These are phyloP conservation scores for Sarcophaga variegata DNA, from an alignment of 2,888 invertebrate genomes.

Conservation along the genomic window DNA sequence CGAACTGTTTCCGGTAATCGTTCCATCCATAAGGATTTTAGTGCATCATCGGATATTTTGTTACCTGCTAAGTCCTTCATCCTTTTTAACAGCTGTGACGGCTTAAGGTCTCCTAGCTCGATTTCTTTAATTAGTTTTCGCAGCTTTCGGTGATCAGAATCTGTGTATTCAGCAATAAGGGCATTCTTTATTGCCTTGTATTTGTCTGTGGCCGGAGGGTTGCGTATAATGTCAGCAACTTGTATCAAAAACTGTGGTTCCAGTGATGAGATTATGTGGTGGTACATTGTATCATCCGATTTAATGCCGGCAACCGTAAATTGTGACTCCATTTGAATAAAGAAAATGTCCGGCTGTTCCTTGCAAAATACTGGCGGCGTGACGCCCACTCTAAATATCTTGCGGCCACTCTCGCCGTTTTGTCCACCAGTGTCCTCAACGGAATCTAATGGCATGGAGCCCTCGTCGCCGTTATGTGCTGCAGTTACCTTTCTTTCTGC, in stretches of 20 bases:
- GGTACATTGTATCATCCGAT: constrained; percentile 14
- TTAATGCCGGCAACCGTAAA: not conserved
- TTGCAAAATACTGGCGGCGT: not conserved
- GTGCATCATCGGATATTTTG: constrained; percentile 35
- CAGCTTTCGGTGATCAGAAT: constrained; percentile 43
- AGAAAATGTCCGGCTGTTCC: not conserved
- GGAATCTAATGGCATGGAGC: too few relatives aligned
- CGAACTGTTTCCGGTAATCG: constrained; percentile 14
- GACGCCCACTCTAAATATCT: not conserved
- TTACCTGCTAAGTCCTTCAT: constrained; percentile 44
- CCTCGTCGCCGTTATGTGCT: too few relatives aligned
- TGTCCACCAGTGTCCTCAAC: too few relatives aligned
- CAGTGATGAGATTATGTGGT: constrained; percentile 27
- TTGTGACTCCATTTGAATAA: constrained; percentile 7
- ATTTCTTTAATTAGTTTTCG: constrained; percentile 29
- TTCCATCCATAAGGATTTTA: constrained; percentile 38
- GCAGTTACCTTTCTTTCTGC: too few relatives aligned
- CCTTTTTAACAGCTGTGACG: constrained; percentile 24
- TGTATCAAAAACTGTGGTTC: constrained; percentile 20
- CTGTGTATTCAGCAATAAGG: constrained; percentile 39
- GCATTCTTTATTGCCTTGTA: constrained; percentile 17
- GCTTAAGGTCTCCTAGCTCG: constrained; percentile 43
- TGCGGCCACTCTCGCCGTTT: too few relatives aligned
- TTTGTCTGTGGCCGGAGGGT: constrained; percentile 12
- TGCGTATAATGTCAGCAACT: constrained; percentile 42